These are phyloP conservation scores for Congeria kusceri DNA, from an alignment of 2,888 invertebrate species.

Conservation along the genomic window DNA sequence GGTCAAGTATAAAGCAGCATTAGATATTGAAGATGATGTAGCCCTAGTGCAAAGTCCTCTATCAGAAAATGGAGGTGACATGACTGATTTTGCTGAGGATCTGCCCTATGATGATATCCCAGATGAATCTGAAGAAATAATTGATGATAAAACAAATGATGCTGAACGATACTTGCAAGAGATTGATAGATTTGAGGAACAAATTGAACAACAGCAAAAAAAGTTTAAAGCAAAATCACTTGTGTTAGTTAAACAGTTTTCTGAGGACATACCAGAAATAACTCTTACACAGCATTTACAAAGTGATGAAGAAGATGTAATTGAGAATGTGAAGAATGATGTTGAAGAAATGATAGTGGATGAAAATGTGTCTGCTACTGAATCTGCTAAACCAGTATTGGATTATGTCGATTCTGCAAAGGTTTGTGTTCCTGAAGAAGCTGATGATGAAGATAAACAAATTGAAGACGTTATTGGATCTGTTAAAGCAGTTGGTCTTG, in stretches of 20 bases:
- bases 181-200: conserved; percentile 39
- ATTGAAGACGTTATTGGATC: conserved; percentile 53
- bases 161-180: neutral
- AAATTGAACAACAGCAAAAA: conserved; percentile 4
- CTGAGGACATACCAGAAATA: conserved; percentile 88
- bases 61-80: conserved; percentile 63
- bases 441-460: conserved; percentile 51
- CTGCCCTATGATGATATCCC: conserved; percentile 52
- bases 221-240: conserved; percentile 29
- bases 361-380: conserved; percentile 6
- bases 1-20: conserved; percentile 64
- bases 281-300: conserved; percentile 88
- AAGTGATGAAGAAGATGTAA: conserved; percentile 70
- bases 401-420: conserved; percentile 36
- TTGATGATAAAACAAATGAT: conserved; percentile 17
- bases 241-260: conserved; percentile 70
- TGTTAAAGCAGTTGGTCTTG: conserved; percentile 86
- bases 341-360: conserved; percentile 17
- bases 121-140: conserved; percentile 39
- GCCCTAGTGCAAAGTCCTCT: conserved; percentile 59
- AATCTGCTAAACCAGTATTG: conserved; percentile 32
- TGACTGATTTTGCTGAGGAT: conserved; percentile 58
- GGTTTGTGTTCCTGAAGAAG: conserved; percentile 67
- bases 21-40: conserved; percentile 62
- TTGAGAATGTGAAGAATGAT: conserved; percentile 29